These are phyloP conservation scores for Halisarca cf. caerulea DNA, from an alignment of 37 sponge, comb jelly and placozoan genomes.

Conservation along the genomic window DNA sequence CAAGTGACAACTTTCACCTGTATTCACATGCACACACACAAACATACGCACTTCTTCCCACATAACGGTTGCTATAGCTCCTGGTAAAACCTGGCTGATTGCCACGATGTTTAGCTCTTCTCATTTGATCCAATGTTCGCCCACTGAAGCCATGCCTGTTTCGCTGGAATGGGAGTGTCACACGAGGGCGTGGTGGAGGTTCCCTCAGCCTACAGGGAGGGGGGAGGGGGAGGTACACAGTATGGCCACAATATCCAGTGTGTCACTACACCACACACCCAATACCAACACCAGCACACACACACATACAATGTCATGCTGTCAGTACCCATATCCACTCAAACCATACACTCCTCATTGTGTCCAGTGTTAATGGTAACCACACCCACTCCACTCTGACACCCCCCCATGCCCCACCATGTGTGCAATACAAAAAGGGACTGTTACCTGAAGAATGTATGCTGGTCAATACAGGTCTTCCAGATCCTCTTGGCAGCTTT, in stretches of 20 bases:
- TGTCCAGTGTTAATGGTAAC: too few species aligned
- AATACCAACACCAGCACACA: too few species aligned
- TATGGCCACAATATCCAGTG: too few species aligned
- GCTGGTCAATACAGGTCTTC: constrained; percentile 86
- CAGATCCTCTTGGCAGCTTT: constrained; percentile 72
- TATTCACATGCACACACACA: neutral
- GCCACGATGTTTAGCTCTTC: neutral
- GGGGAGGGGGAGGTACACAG: neutral
- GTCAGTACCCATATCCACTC: neutral
- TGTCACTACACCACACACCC: neutral
- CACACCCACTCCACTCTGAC: too few species aligned
- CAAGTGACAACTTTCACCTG: neutral
- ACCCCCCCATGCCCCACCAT: too few species aligned
- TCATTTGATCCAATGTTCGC: constrained; percentile 56
- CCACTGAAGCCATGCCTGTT: constrained; percentile 73
- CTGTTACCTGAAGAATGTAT: constrained; percentile 88
- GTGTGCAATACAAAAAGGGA: too few species aligned
- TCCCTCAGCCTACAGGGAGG: constrained; percentile 35
- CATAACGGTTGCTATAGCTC: neutral
- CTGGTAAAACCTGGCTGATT: constrained; percentile 25
- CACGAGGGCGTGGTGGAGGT: constrained; percentile 37
- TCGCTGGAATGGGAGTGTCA: constrained; percentile 26
- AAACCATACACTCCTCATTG: constrained; percentile 21
- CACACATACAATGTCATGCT: neutral
- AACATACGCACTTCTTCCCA: neutral